phyloP scores from a whole-genome alignment of 2,797 vertebrate genomes.

The Emys orbicularis region DNA sequence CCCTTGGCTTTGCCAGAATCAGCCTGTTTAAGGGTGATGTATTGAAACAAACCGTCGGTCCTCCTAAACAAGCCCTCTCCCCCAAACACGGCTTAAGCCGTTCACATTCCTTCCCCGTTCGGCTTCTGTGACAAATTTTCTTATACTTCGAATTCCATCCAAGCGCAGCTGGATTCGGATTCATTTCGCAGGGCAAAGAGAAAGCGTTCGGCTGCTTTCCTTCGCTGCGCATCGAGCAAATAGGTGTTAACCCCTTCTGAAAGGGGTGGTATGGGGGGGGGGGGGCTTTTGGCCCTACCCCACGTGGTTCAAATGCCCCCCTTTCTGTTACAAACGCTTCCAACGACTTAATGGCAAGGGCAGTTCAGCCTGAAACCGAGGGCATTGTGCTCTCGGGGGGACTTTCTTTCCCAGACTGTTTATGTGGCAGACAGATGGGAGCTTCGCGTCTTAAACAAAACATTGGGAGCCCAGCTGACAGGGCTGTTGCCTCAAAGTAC shows the following conservation, averaged over 20 bases:
- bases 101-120: background rate
- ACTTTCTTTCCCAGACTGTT: background rate
- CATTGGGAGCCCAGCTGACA: background rate
- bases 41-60: background rate
- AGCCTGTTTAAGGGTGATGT: background rate
- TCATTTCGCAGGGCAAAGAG: background rate
- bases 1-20: background rate
- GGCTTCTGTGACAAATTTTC: background rate
- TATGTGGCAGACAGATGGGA: conserved; percentile 42
- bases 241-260: background rate
- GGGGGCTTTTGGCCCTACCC: background rate
- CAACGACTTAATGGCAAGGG: too few relatives aligned
- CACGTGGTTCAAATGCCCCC: background rate
- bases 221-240: too few relatives aligned
- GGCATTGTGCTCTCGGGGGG: conserved; percentile 1
- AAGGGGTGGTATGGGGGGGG: background rate
- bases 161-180: background rate
- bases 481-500: background rate
- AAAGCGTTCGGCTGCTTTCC: too few relatives aligned
- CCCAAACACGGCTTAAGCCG: background rate
- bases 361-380: background rate
- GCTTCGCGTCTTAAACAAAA: background rate
- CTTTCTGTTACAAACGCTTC: background rate
- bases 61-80: background rate
- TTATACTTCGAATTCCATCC: background rate